phyloP scores from a whole-genome alignment of 2,797 vertebrate genomes.

The Accipiter superciliosus region DNA sequence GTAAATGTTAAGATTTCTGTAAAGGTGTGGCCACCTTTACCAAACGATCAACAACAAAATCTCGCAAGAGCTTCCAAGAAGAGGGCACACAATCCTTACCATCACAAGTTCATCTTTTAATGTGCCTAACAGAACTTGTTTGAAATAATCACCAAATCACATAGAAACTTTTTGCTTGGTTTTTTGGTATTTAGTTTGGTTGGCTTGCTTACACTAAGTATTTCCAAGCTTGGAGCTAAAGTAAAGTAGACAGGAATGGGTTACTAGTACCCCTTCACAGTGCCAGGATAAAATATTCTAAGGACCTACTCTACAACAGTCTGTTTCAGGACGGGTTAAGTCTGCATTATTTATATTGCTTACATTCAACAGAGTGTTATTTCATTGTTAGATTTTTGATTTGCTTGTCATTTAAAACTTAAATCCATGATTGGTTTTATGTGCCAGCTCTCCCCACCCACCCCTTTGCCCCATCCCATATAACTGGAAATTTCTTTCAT shows the following conservation, averaged over 20 bases:
- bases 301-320: background rate
- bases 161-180: background rate
- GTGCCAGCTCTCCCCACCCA: background rate
- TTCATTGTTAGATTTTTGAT: background rate
- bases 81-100: background rate
- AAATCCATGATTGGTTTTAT: background rate
- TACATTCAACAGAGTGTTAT: background rate
- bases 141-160: background rate
- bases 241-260: background rate
- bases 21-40: background rate
- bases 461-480: fast-evolving
- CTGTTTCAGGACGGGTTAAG: background rate
- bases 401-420: background rate
- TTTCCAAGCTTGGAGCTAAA: background rate
- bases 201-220: background rate
- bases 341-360: background rate
- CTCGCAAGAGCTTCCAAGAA: background rate
- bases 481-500: background rate
- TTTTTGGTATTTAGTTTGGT: background rate
- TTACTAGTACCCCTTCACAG: background rate
- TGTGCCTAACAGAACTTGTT: background rate
- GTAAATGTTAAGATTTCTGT: background rate
- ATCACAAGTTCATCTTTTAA: background rate
- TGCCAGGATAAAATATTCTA: background rate
- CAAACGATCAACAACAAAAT: background rate